These are phyloP conservation scores for Entomobrya proxima DNA, from an alignment of 2,888 invertebrate genomes.

Conservation along the genomic window DNA sequence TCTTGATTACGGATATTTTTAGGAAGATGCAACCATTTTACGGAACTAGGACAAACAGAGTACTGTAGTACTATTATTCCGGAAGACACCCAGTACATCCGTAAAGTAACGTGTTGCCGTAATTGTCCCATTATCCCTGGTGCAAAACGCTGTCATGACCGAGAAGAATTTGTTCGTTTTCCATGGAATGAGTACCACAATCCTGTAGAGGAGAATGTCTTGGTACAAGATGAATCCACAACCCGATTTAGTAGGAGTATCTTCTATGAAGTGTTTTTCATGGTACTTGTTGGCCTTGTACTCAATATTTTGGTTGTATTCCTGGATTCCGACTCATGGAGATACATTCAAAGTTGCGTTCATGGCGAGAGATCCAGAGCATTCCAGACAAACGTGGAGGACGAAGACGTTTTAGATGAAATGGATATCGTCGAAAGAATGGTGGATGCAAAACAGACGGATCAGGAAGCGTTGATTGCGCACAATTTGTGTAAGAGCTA, in stretches of 20 bases:
- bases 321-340: conserved; percentile 19
- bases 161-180: neutral
- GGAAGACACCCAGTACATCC: neutral
- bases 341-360: neutral
- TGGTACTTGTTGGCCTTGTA: neutral
- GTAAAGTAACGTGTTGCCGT: neutral
- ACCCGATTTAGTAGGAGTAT: neutral
- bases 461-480: conserved; percentile 6
- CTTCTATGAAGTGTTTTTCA: neutral
- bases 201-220: no score
- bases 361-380: conserved; percentile 1
- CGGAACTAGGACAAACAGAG: neutral
- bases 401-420: conserved; percentile 43
- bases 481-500: conserved; percentile 38
- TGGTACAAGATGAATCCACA: neutral
- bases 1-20: no score
- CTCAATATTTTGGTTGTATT: conserved; percentile 19
- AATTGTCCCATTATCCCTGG: neutral
- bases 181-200: neutral
- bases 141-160: neutral
- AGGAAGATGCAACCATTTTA: conserved; percentile 39
- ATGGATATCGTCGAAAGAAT: conserved; percentile 3
- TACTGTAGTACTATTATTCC: neutral
- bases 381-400: conserved; percentile 46
- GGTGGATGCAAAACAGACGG: neutral